Base-by-base conservation (phyloP, 2,113 vertebrate genomes). In the Catagonus wagneri region DNA sequence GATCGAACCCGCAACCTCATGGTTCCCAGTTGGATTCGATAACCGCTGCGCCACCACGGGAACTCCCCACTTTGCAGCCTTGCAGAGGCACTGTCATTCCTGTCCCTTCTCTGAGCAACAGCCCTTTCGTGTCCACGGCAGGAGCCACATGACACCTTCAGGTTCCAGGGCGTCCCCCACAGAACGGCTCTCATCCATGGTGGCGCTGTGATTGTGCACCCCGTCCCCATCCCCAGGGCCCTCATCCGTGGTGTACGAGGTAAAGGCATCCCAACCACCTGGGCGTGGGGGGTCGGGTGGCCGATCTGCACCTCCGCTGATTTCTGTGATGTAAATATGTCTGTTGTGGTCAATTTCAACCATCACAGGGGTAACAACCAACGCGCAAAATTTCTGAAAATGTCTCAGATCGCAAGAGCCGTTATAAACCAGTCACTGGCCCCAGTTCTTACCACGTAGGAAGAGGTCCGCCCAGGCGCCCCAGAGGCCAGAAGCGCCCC, bases 271-370 rank as follows among this genome's bases (percentile, higher is more conserved):
- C 36, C 20, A 14, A 9, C 36, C 27, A 27, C 65, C 52, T 9
- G 29, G 12, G 1, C 3, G 3, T 6, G 1, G 0, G 6, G 16
- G 8, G 9, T 34, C 20, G 39, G 32, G 23, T 3, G n/a, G 27
- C 32, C 65, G 1, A 71, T 60, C 4, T 44, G 27, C 0, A 60
- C 16, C 20, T 11, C 20, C 52, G 16, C 23, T 54, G 39, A 80
- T 87, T 74, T 63, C 80, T 13, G 3, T 6, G 34, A 32, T 44
- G 5, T n/a, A 76, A 92, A 65, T 27, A 50, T 1, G 3, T 15
- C 39, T 44, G n/a, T 19, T 0, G 0, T 6, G 32, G 44, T 9
- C 32, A 74, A 56, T 36, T 61, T 61, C 78, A 75, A 87, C 39
- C 39, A 66, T 12, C 50, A 54, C 1, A 32, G 14, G 12, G 17